Percentiles rank a stretch among this genome's conserved stretches.
phyloP scores from a whole-genome alignment of 1,140 invertebrate genomes.

The Harpegnathos saltator region DNA sequence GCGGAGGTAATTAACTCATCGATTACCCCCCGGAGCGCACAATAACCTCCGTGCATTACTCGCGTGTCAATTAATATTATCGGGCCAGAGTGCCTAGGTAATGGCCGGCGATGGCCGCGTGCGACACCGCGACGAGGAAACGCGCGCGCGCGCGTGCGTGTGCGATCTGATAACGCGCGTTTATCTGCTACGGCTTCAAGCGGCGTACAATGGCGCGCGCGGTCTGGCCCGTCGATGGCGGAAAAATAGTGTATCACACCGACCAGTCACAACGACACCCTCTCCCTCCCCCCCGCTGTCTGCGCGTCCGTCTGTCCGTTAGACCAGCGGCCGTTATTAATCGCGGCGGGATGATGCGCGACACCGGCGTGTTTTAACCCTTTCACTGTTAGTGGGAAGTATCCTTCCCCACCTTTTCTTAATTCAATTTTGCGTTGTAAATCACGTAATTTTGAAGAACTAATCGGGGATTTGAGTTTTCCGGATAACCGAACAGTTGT shows the following conservation, averaged over 20 bases:
- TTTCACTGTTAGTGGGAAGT: too few species aligned
- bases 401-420: too few species aligned
- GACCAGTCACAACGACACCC: conserved; percentile 17
- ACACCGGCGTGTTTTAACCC: conserved; percentile 3
- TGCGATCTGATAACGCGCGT: conserved; percentile 68
- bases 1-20: conserved; percentile 68
- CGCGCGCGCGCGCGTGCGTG: conserved; percentile 47
- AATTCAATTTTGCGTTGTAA: too few species aligned
- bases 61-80: conserved; percentile 75
- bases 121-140: conserved; percentile 55
- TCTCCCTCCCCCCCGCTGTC: too few species aligned
- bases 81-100: conserved; percentile 5
- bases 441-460: too few species aligned
- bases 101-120: too few species aligned
- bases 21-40: conserved; percentile 55
- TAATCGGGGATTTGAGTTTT: too few species aligned
- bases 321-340: conserved; percentile 27
- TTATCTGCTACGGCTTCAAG: conserved; percentile 56
- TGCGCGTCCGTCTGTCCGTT: background rate
- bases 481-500: too few species aligned
- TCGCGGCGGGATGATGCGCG: conserved; percentile 18
- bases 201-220: conserved; percentile 42
- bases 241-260: conserved; percentile 9
- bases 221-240: conserved; percentile 24
- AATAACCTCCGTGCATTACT: conserved; percentile 66